Evolutionary conservation across 2,888 invertebrate species (phyloP), one percentile per base, ranked within the genome.

Genomic region (Synergus umbraculus): DNA sequence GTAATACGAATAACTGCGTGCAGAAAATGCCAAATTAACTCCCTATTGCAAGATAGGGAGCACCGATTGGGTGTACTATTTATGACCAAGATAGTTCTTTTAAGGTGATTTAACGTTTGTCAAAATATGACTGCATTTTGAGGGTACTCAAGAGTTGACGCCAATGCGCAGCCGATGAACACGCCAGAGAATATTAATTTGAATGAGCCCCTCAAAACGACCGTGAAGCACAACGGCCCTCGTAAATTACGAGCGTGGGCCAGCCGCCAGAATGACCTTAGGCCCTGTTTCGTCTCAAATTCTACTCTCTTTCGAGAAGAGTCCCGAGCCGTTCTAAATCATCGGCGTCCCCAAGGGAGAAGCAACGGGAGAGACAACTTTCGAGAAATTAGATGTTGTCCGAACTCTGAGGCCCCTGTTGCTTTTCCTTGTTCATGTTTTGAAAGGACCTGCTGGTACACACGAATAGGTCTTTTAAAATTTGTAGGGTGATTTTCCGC

Each of bases 201-300:
- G 63, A 81, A 80, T 76, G 76, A 78, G 76, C 60, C 76, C 43
- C 65, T 63, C 46, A 77, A 46, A 69, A 37, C 67, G 58, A 49
- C 78, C 78, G 78, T 65, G 64, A 65, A 37, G 77, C 49, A 79
- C 41, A 29, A 69, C 78, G 78, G 78, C 58, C 79, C 78, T 81
- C 83, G 81, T 83, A 83, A 80, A 81, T 83, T 78, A 79, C 80
- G 22, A 77, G 67, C 73, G 76, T 49, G 77, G 81, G 77, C 29
- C 79, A 67, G 76, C 2, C 78, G 67, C 63, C 29, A 78, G 44
- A 73, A 1, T 78, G 63, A 79, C 73, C 78, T 79, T 78, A 69
- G 54, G 69, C 63, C 58, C 79, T 69, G 76, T 22, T 67, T 63
- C 66, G 60, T 76, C 49, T 49, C 67, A 67, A 67, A 67, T 67